These are phyloP conservation scores for Enteromius argenteus DNA, from an alignment of 2,797 vertebrate genomes.

Conservation along the genomic window DNA sequence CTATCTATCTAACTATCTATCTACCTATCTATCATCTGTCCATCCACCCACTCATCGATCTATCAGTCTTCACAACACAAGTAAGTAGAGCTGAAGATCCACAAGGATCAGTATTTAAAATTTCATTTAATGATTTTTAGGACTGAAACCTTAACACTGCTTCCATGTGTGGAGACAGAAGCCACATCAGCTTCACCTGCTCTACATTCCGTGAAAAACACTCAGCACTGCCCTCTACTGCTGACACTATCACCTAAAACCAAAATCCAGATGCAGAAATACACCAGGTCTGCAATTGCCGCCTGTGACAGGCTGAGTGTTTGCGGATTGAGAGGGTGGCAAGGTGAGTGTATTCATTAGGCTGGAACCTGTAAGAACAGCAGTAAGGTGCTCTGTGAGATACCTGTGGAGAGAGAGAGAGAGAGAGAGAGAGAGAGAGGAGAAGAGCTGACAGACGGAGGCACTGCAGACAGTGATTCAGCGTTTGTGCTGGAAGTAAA, in stretches of 20 bases:
- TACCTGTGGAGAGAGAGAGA: neutral
- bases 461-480: conserved; percentile 3
- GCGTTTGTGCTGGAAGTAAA: conserved; percentile 25
- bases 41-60: neutral
- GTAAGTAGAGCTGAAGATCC: neutral
- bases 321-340: neutral
- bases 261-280: conserved; percentile 12
- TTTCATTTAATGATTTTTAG: neutral
- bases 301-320: neutral
- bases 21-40: neutral
- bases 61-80: neutral
- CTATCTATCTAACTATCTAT: neutral
- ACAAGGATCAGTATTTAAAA: neutral
- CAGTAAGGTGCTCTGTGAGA: neutral
- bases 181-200: neutral
- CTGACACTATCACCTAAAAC: neutral
- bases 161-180: neutral
- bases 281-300: neutral
- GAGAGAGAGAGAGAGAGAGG: neutral
- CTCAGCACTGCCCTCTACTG: neutral
- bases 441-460: neutral
- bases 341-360: neutral
- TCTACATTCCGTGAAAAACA: neutral
- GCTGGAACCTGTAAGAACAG: neutral
- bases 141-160: neutral